Conservation (phyloP, 2,113 vertebrate species). For the Eptesicus fuscus region DNA sequence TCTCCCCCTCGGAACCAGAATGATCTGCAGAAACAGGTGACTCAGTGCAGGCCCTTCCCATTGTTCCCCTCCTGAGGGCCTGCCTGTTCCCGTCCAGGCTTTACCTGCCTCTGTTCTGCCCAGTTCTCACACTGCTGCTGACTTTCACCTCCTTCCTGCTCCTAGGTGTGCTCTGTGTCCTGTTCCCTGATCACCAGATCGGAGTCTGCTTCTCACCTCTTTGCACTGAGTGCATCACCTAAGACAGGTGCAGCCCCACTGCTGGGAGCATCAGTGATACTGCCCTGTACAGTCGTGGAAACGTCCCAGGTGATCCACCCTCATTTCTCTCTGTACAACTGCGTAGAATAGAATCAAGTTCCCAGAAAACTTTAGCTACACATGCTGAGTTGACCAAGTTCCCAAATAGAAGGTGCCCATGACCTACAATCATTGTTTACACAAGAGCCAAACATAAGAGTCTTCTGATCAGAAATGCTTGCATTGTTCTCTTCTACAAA, state of each 20-base stretch:
- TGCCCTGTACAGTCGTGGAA: too few relatives aligned
- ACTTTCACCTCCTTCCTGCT: neutral
- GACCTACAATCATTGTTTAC: neutral
- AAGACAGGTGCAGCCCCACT: too few relatives aligned
- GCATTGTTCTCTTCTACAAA: neutral
- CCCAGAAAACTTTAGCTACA: neutral
- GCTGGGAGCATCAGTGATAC: too few relatives aligned
- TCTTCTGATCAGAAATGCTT: neutral
- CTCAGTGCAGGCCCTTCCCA: constrained; percentile 88
- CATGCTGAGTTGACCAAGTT: neutral
- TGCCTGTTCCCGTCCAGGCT: constrained; percentile 89
- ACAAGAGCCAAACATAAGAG: neutral
- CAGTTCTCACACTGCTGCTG: neutral
- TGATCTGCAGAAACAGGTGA: constrained; percentile 86
- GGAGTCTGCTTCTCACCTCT: too few relatives aligned
- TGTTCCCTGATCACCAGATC: too few relatives aligned
- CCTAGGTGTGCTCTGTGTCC: too few relatives aligned
- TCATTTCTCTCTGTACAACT: neutral
- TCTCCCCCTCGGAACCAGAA: constrained; percentile 88
- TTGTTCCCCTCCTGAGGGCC: constrained; percentile 84
- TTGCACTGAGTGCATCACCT: too few relatives aligned
- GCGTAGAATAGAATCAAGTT: neutral
- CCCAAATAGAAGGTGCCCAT: neutral
- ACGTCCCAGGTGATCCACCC: too few relatives aligned
- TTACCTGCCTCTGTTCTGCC: neutral